These are phyloP conservation scores for Phalanger gymnotis DNA, from an alignment of 2,797 vertebrate species.

Conservation along the genomic window DNA sequence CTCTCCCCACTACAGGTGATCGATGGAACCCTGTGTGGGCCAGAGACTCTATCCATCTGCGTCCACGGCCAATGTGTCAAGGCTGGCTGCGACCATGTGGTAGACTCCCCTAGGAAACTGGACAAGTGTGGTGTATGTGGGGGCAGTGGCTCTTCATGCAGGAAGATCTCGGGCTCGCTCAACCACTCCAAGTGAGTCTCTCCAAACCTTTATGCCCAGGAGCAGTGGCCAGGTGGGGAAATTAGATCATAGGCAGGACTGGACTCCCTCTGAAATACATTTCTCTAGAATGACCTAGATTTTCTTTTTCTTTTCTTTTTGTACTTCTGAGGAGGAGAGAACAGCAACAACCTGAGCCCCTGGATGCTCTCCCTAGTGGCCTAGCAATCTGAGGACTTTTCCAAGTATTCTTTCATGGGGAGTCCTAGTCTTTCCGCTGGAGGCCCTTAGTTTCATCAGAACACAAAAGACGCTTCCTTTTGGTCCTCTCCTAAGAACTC, in stretches of 20 bases:
- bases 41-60: constrained; percentile 95
- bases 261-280: background rate
- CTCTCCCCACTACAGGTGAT: constrained; percentile 87
- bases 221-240: background rate
- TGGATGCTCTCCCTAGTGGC: background rate
- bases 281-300: background rate
- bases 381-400: background rate
- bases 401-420: background rate
- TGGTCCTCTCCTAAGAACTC: background rate
- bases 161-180: constrained; percentile 93
- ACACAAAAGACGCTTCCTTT: background rate
- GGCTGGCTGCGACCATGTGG: constrained; percentile 95
- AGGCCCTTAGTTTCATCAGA: background rate
- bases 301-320: background rate
- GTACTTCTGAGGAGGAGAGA: background rate
- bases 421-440: background rate
- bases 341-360: background rate
- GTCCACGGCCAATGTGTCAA: constrained; percentile 97
- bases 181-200: constrained; percentile 91
- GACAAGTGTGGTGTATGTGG: constrained; percentile 97
- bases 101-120: constrained; percentile 93
- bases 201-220: background rate
- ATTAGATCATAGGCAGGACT: background rate
- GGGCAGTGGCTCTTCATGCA: constrained; percentile 91
- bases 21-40: constrained; percentile 95